Evolutionary conservation across 2,797 vertebrate species (phyloP).

Genomic region (Malacoctenus gilli): DNA sequence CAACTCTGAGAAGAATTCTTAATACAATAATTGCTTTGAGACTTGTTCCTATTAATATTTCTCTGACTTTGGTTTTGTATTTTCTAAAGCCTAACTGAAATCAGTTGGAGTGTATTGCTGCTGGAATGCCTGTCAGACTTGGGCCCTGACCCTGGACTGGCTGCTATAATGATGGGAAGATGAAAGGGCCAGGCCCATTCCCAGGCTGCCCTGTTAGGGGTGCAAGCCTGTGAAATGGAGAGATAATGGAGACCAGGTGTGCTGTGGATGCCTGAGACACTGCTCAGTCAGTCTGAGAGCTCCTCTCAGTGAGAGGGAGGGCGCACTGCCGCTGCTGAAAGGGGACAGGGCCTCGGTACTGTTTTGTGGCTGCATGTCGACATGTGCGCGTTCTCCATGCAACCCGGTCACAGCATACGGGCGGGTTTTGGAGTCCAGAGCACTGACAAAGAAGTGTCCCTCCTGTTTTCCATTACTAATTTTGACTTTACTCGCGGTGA

Average conservation of each 20-base stretch:
- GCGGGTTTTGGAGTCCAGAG: no score
- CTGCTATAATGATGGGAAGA: conserved; percentile 86
- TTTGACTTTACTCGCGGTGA: no score
- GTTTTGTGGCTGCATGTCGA: neutral
- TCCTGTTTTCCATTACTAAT: no score
- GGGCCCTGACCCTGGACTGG: conserved; percentile 84
- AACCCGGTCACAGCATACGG: no score
- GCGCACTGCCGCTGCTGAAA: conserved; percentile 58
- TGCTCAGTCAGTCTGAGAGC: conserved; percentile 78
- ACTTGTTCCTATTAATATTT: conserved; percentile 81
- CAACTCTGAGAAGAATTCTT: conserved; percentile 75
- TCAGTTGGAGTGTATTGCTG: conserved; percentile 83
- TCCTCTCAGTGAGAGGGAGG: conserved; percentile 75
- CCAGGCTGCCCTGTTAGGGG: conserved; percentile 85
- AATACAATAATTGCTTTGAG: conserved; percentile 83
- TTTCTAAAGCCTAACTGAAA: conserved; percentile 75
- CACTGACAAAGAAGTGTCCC: no score
- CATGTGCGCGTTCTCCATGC: no score
- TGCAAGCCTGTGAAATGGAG: conserved; percentile 85
- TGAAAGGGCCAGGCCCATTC: conserved; percentile 87
- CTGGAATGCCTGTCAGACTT: conserved; percentile 83
- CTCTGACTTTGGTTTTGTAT: conserved; percentile 69
- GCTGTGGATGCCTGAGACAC: conserved; percentile 80
- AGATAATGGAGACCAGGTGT: conserved; percentile 91
- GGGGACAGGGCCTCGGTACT: conserved; percentile 22